Evolutionary conservation across 2,888 invertebrate species (phyloP), one percentile per base, ranked within the genome.

Genomic region (Phrixothrix hirtus): DNA sequence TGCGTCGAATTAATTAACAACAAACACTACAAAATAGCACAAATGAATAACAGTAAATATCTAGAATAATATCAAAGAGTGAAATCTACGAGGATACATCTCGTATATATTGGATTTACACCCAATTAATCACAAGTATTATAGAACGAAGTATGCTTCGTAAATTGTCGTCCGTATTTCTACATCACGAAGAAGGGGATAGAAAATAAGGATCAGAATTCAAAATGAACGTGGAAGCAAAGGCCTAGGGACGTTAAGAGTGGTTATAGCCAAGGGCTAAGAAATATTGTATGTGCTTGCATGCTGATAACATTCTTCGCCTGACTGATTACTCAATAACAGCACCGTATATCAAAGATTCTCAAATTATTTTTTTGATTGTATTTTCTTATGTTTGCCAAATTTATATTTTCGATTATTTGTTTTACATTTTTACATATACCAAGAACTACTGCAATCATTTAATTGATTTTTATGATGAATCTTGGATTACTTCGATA

Each of bases 221-320:
- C 37, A 37, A 42, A 50, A 27, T 13, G 32, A 43, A 43, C 42
- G 36, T 31, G 26, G 43, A 43, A 37, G 43, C 26, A 48, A 48
- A 41, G 48, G 48, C 16, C 48, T 48, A 35, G 41, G 43, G 43
- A 50, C 42, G 49, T 43, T 43, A 50, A 47, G 46, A 47, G 35
- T 42, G 45, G 42, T 53, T 53, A 53, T 53, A 42, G 48, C 53
- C 48, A 26, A 27, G 36, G 47, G 53, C 47, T 25, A 43, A 53
- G 53, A 53, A 53, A 53, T 53, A 53, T 53, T 17, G 53, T 25
- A 48, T 37, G 53, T 48, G 48, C 53, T 53, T 48, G 42, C 41
- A 37, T 41, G 47, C 43, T 48, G 47, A 53, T 53, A 53, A 53
- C 47, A 48, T 35, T 48, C 48, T 53, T 47, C 47, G 45, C 37